Conservation (phyloP, 2,888 invertebrate genomes). For the Microchrysa polita region DNA sequence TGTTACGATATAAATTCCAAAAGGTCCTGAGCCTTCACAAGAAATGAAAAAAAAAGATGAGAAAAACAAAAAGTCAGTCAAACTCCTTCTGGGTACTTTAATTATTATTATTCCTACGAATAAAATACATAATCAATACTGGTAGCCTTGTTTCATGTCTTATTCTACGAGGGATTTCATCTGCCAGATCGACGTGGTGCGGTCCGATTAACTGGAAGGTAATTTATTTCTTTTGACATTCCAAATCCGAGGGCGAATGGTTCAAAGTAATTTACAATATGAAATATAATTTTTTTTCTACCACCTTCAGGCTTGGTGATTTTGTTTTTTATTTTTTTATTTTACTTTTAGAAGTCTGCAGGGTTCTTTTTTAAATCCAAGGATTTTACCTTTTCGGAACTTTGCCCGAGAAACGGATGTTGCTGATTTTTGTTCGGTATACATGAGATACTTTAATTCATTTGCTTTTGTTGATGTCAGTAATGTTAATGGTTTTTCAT, state of each 20-base stretch:
- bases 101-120: no score
- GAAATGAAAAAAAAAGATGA: no score
- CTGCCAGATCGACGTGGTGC: background rate
- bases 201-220: conserved; percentile 23
- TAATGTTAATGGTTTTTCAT: background rate
- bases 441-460: no score
- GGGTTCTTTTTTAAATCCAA: background rate
- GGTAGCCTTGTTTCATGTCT: background rate
- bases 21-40: no score
- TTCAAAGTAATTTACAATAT: conserved; percentile 32
- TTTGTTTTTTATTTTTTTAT: background rate
- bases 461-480: no score
- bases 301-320: background rate
- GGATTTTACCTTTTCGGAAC: background rate
- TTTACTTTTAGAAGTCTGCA: background rate
- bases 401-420: background rate
- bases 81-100: no score
- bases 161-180: background rate
- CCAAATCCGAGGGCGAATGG: background rate
- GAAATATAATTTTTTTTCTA: conserved; percentile 11
- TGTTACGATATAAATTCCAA: no score
- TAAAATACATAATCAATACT: background rate
- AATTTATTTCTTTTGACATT: conserved; percentile 4
- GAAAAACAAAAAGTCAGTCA: no score
- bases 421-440: background rate